phyloP scores from a whole-genome alignment of 2,797 vertebrate species.

The Gymnodraco acuticeps region DNA sequence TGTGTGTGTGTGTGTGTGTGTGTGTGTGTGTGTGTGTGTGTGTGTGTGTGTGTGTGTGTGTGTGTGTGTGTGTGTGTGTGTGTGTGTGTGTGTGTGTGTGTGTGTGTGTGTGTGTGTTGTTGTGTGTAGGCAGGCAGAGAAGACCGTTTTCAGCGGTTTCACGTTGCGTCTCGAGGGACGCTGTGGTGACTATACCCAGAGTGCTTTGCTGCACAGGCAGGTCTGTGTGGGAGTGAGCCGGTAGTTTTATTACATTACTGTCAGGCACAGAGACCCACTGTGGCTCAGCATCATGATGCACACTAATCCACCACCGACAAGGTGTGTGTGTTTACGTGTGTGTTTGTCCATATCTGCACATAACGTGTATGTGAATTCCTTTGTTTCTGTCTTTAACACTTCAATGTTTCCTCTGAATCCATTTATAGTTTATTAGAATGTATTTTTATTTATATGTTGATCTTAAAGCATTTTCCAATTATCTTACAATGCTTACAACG shows the following conservation, averaged over 20 bases:
- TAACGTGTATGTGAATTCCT: constrained; percentile 22
- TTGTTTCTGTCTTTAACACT: not conserved
- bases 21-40: constrained; percentile 21
- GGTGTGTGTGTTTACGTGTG: constrained; percentile 12
- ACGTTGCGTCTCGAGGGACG: constrained; percentile 74
- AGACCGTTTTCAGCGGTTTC: constrained; percentile 67
- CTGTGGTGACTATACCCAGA: constrained; percentile 76
- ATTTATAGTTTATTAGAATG: not conserved
- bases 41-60: constrained; percentile 35
- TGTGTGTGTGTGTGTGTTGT: constrained; percentile 29
- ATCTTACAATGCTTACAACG: not conserved
- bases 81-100: constrained; percentile 18
- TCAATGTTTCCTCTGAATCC: constrained; percentile 6
- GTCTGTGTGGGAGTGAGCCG: constrained; percentile 72
- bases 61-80: constrained; percentile 19
- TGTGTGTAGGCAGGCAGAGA: constrained; percentile 2
- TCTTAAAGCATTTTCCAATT: not conserved
- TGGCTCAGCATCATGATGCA: constrained; percentile 56
- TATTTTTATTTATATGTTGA: not conserved
- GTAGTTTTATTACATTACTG: constrained; percentile 79
- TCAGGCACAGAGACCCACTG: constrained; percentile 69
- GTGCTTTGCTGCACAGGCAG: constrained; percentile 77
- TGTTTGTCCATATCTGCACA: constrained; percentile 17
- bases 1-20: too few species aligned
- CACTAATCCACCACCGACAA: constrained; percentile 42